Conservation (phyloP, 1,140 invertebrate genomes). For the Oncopodura yosiiana region DNA sequence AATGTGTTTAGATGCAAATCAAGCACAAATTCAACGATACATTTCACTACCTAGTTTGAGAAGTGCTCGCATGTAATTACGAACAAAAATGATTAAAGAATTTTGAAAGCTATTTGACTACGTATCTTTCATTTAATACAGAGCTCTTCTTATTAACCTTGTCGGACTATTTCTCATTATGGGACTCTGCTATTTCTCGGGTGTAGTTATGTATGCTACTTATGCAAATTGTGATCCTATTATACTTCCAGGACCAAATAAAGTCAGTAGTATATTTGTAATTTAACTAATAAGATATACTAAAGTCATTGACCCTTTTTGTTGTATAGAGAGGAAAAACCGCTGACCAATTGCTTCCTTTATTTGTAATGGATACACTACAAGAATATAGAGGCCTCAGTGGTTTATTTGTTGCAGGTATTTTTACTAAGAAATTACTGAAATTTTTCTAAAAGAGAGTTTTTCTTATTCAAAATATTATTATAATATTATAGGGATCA, state of each 20-base stretch:
- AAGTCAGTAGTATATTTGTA: no score
- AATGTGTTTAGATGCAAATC: conserved; percentile 20
- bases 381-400: conserved; percentile 34
- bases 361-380: conserved; percentile 44
- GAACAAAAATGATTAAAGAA: not conserved
- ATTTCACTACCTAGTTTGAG: conserved; percentile 24
- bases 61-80: conserved; percentile 17
- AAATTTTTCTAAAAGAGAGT: no score
- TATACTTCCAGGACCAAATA: no score
- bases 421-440: no score
- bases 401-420: conserved; percentile 39
- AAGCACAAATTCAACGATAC: conserved; percentile 28
- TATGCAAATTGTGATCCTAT: conserved; percentile 24
- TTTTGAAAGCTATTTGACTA: conserved; percentile 20
- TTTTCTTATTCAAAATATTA: no score
- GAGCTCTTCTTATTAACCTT: conserved; percentile 34
- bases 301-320: no score
- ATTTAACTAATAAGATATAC: no score
- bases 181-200: conserved; percentile 20
- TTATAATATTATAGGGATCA: no score
- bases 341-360: conserved; percentile 39
- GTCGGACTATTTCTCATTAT: conserved; percentile 22
- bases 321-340: conserved; percentile 35
- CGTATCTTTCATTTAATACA: conserved; percentile 41
- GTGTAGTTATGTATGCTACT: conserved; percentile 22